phyloP scores from a whole-genome alignment of 2,797 vertebrate genomes.

The Hydrocynus forskahlii region DNA sequence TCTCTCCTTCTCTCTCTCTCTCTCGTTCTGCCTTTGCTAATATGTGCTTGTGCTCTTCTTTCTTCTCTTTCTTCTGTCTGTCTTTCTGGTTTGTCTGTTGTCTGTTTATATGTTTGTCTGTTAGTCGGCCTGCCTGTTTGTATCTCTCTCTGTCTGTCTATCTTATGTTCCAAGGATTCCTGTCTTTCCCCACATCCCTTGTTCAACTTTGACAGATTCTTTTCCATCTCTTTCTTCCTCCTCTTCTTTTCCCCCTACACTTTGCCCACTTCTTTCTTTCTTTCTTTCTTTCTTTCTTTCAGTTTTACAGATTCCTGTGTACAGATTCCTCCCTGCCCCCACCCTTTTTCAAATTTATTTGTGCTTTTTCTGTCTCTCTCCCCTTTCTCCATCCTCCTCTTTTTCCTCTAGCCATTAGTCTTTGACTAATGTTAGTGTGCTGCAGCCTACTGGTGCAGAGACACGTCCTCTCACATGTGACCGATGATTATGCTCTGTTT shows the following conservation, averaged over 20 bases:
- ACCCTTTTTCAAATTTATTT: background rate
- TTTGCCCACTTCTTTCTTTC: background rate
- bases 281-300: background rate
- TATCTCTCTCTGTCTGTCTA: background rate
- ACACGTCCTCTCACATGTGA: slow-evolving; percentile 44
- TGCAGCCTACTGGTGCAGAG: slow-evolving; percentile 23
- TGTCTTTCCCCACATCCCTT: background rate
- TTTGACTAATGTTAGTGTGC: background rate
- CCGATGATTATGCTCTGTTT: slow-evolving; percentile 61
- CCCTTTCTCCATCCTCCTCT: background rate
- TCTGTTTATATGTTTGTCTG: slow-evolving; percentile 60
- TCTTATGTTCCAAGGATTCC: background rate
- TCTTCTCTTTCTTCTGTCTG: background rate
- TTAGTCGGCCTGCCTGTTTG: slow-evolving; percentile 51
- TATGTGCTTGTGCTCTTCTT: slow-evolving; percentile 44
- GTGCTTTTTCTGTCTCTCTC: background rate
- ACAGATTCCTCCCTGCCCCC: background rate
- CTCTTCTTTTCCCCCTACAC: background rate
- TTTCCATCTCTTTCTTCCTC: too few species aligned
- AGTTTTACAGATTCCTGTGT: background rate
- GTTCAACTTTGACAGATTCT: background rate
- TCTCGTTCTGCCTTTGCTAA: slow-evolving; percentile 5
- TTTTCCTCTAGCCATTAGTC: background rate
- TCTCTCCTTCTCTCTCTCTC: slow-evolving; percentile 20
- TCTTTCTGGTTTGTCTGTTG: background rate